These are phyloP conservation scores for Tauraco hartlaubi DNA, from an alignment of 2,797 vertebrate species.

Conservation along the genomic window DNA sequence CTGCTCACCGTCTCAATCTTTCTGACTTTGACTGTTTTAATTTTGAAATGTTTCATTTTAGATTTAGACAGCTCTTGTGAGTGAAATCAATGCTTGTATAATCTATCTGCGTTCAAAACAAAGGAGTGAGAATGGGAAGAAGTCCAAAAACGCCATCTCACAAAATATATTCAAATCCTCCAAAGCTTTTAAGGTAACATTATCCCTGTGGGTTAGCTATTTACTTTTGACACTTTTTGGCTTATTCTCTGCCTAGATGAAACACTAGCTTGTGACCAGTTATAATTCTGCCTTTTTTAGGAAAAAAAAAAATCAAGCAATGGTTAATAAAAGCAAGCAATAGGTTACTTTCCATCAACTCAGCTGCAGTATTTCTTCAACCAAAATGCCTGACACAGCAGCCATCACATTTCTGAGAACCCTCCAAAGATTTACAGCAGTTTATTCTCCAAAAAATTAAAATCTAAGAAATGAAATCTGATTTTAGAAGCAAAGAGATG, in stretches of 20 bases:
- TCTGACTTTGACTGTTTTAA: background rate
- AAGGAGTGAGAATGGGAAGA: background rate
- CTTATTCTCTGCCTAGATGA: slow-evolving; percentile 4
- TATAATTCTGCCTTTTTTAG: background rate
- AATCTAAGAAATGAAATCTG: slow-evolving; percentile 20
- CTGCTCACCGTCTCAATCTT: background rate
- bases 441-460: slow-evolving; percentile 39
- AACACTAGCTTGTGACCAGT: background rate
- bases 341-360: slow-evolving; percentile 28
- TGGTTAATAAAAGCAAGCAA: slow-evolving; percentile 23
- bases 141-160: background rate
- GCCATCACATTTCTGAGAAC: slow-evolving; percentile 23
- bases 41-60: slow-evolving; percentile 23
- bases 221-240: slow-evolving; percentile 16
- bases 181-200: background rate
- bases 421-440: slow-evolving; percentile 34
- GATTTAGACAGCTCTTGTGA: slow-evolving; percentile 6
- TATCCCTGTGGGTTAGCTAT: background rate
- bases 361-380: slow-evolving; percentile 22
- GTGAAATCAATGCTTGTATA: background rate
- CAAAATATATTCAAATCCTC: slow-evolving; percentile 22
- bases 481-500: slow-evolving; percentile 9
- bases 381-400: slow-evolving; percentile 57
- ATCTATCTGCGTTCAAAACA: slow-evolving; percentile 12
- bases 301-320: background rate